Conservation (phyloP, 2,797 vertebrate genomes). For the Coregonus ussuriensis region DNA sequence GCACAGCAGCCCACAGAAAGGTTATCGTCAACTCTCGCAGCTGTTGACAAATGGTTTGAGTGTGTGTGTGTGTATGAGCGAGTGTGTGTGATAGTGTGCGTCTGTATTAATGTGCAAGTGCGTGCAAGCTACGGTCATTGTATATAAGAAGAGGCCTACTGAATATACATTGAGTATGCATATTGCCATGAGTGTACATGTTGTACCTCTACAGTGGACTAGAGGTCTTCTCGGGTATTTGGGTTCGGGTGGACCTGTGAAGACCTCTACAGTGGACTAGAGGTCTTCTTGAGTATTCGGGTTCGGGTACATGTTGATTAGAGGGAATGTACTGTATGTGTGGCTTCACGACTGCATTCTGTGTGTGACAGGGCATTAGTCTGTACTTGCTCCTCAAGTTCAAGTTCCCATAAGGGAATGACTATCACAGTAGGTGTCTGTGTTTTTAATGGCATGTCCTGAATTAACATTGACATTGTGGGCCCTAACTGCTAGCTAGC, state of each 20-base stretch:
- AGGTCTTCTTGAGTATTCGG: too few relatives aligned
- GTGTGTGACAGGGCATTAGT: constrained; percentile 6
- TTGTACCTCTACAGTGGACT: neutral
- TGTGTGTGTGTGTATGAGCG: constrained; percentile 12
- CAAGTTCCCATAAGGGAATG: neutral
- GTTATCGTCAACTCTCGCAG: constrained; percentile 44
- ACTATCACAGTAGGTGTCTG: too few relatives aligned
- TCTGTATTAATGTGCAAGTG: neutral
- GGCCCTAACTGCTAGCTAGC: constrained; percentile 32
- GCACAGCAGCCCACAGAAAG: constrained; percentile 51
- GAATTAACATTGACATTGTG: too few relatives aligned
- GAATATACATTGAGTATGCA: neutral
- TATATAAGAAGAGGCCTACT: neutral
- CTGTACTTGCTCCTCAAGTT: neutral
- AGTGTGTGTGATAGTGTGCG: constrained; percentile 20
- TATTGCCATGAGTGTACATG: neutral
- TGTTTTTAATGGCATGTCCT: too few relatives aligned
- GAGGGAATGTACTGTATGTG: neutral
- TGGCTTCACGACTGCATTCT: neutral
- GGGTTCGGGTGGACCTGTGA: neutral
- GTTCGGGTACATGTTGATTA: neutral
- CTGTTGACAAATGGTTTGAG: constrained; percentile 47
- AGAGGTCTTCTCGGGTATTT: too few relatives aligned
- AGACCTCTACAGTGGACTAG: neutral
- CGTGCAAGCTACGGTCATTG: neutral